Percentiles rank a stretch among this genome's conserved stretches.
Evolutionary conservation across 2,888 invertebrate species (phyloP).

Genomic region (Zhengitettix transpicula): DNA sequence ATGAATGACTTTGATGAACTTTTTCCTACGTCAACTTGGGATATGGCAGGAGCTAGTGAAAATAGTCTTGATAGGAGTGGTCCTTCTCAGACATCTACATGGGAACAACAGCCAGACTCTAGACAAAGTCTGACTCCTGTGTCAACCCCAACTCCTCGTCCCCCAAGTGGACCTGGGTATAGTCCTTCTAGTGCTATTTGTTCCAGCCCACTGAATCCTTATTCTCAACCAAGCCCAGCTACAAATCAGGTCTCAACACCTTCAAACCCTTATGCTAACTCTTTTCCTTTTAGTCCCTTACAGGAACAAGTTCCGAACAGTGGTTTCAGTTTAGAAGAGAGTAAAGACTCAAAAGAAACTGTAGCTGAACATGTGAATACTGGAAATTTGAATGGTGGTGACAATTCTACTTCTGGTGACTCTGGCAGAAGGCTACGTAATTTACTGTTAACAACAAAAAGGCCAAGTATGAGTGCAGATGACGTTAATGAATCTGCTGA

Average conservation of each 20-base stretch:
- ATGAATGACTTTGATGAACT: constrained; percentile 39
- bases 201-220: constrained; percentile 27
- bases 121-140: constrained; percentile 41
- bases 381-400: constrained; percentile 1
- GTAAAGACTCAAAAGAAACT: constrained; percentile 28
- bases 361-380: constrained; percentile 16
- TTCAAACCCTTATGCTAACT: constrained; percentile 29
- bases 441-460: constrained; percentile 30
- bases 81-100: constrained; percentile 23
- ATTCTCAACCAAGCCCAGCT: constrained; percentile 33
- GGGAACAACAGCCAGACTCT: constrained; percentile 37
- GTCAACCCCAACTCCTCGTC: constrained; percentile 42
- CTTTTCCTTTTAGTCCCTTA: constrained; percentile 47
- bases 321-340: constrained; percentile 28
- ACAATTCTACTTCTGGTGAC: constrained; percentile 25
- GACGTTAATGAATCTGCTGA: constrained; percentile 13
- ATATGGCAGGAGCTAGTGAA: constrained; percentile 13
- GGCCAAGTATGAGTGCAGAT: constrained; percentile 16
- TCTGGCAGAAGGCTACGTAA: constrained; percentile 40
- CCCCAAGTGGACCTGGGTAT: constrained; percentile 33
- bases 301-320: constrained; percentile 12
- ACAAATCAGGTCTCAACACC: constrained; percentile 23
- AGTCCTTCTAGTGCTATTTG: constrained; percentile 23
- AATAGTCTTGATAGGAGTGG: constrained; percentile 16
- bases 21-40: constrained; percentile 46